Conservation (phyloP, 2,113 vertebrate species). For the Epinephelus cyanopodus region DNA sequence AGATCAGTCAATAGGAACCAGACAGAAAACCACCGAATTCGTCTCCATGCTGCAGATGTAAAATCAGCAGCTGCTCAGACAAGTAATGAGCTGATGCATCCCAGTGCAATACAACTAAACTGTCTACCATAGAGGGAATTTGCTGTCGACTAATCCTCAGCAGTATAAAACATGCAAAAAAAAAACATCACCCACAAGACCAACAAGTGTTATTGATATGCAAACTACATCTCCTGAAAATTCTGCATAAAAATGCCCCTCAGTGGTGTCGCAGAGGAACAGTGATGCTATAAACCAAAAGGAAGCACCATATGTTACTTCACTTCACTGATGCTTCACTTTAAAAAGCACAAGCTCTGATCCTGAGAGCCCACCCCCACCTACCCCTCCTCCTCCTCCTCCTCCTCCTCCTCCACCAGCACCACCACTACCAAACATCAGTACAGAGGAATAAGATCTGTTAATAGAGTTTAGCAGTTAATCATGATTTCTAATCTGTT, state of each 20-base stretch:
- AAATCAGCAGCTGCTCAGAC: conserved; percentile 4
- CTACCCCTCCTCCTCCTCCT: too few species aligned
- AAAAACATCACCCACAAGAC: background rate
- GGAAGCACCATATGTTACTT: background rate
- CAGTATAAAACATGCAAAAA: conserved; percentile 5
- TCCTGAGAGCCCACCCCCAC: background rate
- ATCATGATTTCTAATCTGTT: background rate
- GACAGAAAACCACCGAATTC: background rate
- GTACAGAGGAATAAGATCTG: background rate
- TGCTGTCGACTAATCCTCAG: background rate
- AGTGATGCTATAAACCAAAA: background rate
- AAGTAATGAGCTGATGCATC: background rate
- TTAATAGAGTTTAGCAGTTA: background rate
- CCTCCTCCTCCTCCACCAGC: too few species aligned
- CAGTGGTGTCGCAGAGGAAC: background rate
- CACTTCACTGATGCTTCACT: background rate
- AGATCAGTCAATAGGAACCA: background rate
- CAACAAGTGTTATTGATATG: background rate
- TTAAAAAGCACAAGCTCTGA: background rate
- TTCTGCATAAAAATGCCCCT: background rate
- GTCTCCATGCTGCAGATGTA: background rate
- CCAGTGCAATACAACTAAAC: too few species aligned
- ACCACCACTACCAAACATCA: background rate
- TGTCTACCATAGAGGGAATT: background rate
- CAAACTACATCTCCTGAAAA: background rate